Evolutionary conservation across 2,888 invertebrate genomes (phyloP).

Genomic region (Watsonalla cultraria): DNA sequence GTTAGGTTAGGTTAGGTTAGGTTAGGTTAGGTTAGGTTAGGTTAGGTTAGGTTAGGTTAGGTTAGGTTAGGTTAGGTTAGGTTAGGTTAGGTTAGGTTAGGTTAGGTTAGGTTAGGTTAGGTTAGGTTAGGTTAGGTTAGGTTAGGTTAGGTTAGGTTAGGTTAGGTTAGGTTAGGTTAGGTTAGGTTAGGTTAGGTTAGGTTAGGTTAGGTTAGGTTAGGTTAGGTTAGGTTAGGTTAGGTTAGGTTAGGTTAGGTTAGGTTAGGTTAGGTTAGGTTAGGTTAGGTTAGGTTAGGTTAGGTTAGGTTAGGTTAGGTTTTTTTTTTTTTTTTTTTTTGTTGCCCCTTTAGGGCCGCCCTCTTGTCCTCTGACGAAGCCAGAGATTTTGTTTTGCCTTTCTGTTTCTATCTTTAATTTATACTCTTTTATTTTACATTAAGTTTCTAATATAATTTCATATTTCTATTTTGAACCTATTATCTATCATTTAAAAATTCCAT

Average conservation of each 20-base stretch:
- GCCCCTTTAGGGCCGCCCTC: too few relatives aligned
- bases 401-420: too few relatives aligned
- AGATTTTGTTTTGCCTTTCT: constrained; percentile 1
- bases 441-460: too few relatives aligned
- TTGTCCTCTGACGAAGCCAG: too few relatives aligned
- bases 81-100: constrained; percentile 11
- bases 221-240: constrained; percentile 11
- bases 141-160: constrained; percentile 10
- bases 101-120: constrained; percentile 11
- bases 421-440: too few relatives aligned
- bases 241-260: constrained; percentile 9
- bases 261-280: constrained; percentile 8
- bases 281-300: constrained; percentile 4
- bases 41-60: constrained; percentile 10
- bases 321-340: too few relatives aligned
- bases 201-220: constrained; percentile 8
- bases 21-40: constrained; percentile 10
- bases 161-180: constrained; percentile 8
- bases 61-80: constrained; percentile 10
- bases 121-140: constrained; percentile 11
- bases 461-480: too few relatives aligned
- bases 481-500: too few relatives aligned
- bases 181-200: constrained; percentile 9
- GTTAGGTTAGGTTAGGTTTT: constrained; percentile 6
- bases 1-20: constrained; percentile 10